These are phyloP conservation scores for Brachionus calyciflorus DNA, from an alignment of 1,140 invertebrate species.

Conservation along the genomic window DNA sequence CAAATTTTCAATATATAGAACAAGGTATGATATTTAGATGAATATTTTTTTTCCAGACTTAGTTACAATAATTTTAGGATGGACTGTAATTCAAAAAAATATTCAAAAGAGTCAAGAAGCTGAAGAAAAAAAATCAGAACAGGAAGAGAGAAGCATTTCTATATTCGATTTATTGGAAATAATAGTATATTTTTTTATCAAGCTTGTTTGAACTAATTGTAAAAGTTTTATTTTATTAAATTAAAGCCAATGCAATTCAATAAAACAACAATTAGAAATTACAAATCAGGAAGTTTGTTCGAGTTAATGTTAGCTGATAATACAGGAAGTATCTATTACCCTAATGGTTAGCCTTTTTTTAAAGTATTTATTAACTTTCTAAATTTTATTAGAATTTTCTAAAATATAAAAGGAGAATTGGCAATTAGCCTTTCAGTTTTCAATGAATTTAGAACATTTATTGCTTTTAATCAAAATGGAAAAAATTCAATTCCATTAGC, in stretches of 20 bases:
- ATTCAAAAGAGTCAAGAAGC: not conserved
- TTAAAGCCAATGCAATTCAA: conserved; percentile 8
- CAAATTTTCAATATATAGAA: not conserved
- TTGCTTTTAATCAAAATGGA: not conserved
- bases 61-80: not conserved
- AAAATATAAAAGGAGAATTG: not conserved
- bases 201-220: not conserved
- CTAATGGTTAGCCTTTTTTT: not conserved
- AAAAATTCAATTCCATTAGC: conserved; percentile 7
- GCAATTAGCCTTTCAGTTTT: not conserved
- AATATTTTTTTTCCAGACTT: not conserved
- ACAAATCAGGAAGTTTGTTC: not conserved
- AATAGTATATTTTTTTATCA: not conserved
- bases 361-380: not conserved
- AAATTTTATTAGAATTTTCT: not conserved
- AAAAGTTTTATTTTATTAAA: not conserved
- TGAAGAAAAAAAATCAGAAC: not conserved
- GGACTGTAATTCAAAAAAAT: conserved; percentile 15
- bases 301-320: conserved; percentile 21
- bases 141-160: not conserved
- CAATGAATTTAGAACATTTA: conserved; percentile 12
- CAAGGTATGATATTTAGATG: not conserved
- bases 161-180: conserved; percentile 2
- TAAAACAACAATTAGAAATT: not conserved
- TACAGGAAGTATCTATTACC: conserved; percentile 19